Conservation (phyloP, 2,113 vertebrate species). For the Perca schrenkii region DNA sequence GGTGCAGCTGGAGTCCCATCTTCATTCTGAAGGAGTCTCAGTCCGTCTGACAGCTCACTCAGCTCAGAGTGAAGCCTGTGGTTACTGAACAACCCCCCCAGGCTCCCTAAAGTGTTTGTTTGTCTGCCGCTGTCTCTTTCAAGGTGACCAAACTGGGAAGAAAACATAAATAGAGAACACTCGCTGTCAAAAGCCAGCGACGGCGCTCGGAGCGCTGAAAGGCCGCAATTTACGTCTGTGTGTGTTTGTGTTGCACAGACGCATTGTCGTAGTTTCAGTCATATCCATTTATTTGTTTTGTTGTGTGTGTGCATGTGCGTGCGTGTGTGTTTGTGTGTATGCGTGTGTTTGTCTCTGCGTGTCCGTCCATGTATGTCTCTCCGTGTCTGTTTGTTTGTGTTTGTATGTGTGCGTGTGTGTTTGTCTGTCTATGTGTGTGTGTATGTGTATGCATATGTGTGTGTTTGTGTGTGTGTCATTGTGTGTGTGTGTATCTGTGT, state of each 20-base stretch:
- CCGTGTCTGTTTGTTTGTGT: no score
- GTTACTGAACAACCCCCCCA: slow-evolving; percentile 7
- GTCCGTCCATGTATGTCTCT: no score
- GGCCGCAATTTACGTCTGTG: slow-evolving; percentile 3
- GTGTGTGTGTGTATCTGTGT: background rate
- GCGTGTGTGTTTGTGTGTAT: slow-evolving; percentile 17
- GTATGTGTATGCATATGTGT: no score
- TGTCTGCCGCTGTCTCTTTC: slow-evolving; percentile 54
- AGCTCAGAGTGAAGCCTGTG: slow-evolving; percentile 11
- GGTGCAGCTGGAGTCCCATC: background rate
- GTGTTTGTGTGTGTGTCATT: no score
- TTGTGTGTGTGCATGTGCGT: background rate
- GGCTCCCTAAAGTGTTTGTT: slow-evolving; percentile 58
- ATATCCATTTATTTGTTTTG: background rate
- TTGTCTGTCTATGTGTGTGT: background rate
- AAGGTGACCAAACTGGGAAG: slow-evolving; percentile 64
- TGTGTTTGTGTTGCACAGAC: background rate
- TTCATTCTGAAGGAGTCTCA: background rate
- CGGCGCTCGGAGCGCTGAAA: slow-evolving; percentile 2
- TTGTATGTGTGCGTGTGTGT: background rate
- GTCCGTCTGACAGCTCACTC: background rate
- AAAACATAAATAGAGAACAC: slow-evolving; percentile 58
- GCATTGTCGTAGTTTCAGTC: background rate
- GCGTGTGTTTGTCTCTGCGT: background rate
- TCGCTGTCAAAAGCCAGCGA: slow-evolving; percentile 28